Evolutionary conservation across 2,888 invertebrate genomes (phyloP), one percentile per base, ranked within the genome.

Genomic region (Cheiracanthium punctorium): DNA sequence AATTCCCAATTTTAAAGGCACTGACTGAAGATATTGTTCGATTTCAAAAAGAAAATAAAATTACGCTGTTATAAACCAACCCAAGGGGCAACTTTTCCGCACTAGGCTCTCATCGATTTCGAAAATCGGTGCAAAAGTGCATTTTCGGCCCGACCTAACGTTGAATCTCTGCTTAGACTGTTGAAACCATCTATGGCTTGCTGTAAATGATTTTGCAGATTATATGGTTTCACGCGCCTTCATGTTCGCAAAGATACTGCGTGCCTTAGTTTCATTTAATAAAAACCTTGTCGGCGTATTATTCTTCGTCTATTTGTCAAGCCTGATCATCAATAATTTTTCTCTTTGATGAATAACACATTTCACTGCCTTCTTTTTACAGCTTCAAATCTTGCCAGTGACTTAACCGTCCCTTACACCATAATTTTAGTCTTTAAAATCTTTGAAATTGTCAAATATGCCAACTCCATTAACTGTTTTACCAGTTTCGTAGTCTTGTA

Each of bases 161-260:
- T n/a, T n/a, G 91, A 64, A 67, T 89, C 37, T 82, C 24, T 87
- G 64, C 5, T 17, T 7, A 74, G 12, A 37, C 37, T 37, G 37
- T 37, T 37, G 12, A 37, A 37, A 37, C 7, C 12, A 37, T 37
- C 84, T 80, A 20, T 29, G 12, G 71, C 85, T 85, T 20, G 72
- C 75, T 28, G n/a, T 20, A 75, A 85, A 88, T 28, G 37, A 32
- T 33, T 64, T 71, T 58, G 10, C 24, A 0, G 65, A n/a, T 20
- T 7, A n/a, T 30, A 64, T 24, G 24, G 20, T n/a, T 75, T 24
- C 24, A 12, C 41, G n/a, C 0, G 28, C 67, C 48, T 87, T 72
- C 58, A 87, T 17, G 41, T 33, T 24, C 17, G 75, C 29, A 65
- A 79, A 88, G 14, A 88, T 29, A 77, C 24, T 75, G 76, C 33